Evolutionary conservation across 2,797 vertebrate species (phyloP).

Genomic region (Myiotriccus ornatus): DNA sequence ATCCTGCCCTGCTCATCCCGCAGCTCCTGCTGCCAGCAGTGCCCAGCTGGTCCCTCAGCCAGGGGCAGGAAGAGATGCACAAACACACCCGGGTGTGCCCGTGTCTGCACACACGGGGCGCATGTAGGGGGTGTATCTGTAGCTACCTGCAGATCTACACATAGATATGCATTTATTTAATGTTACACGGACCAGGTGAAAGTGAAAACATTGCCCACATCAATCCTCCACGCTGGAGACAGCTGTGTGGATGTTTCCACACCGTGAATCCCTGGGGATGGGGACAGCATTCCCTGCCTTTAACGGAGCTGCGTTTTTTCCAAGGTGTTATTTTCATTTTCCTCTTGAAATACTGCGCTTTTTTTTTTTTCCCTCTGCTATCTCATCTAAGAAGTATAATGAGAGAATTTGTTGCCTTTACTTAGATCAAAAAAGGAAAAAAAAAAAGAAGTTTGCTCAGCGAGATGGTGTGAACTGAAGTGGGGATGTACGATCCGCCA

Average conservation of each 20-base stretch:
- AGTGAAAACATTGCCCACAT: background rate
- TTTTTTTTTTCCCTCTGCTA: background rate
- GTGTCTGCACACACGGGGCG: fast-evolving
- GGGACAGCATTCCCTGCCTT: background rate
- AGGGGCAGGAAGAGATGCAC: background rate
- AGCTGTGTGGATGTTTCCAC: background rate
- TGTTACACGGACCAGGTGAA: background rate
- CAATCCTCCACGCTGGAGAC: background rate
- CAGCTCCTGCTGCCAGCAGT: background rate
- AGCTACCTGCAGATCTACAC: background rate
- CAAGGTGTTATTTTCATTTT: slow-evolving; percentile 1
- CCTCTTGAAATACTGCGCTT: background rate
- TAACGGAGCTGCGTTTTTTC: background rate
- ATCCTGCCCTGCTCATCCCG: background rate
- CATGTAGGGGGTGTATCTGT: background rate
- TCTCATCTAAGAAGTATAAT: slow-evolving; percentile 35
- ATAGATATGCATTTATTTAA: fast-evolving
- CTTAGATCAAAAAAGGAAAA: slow-evolving; percentile 21
- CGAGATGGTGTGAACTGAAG: slow-evolving; percentile 12
- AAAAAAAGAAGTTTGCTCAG: slow-evolving; percentile 27
- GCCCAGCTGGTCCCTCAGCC: background rate
- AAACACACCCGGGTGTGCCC: fast-evolving
- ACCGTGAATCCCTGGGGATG: background rate
- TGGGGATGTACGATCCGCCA: background rate
- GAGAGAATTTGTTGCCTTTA: slow-evolving; percentile 52